Conservation (phyloP, 2,888 invertebrate species). For the Plebejus anna region DNA sequence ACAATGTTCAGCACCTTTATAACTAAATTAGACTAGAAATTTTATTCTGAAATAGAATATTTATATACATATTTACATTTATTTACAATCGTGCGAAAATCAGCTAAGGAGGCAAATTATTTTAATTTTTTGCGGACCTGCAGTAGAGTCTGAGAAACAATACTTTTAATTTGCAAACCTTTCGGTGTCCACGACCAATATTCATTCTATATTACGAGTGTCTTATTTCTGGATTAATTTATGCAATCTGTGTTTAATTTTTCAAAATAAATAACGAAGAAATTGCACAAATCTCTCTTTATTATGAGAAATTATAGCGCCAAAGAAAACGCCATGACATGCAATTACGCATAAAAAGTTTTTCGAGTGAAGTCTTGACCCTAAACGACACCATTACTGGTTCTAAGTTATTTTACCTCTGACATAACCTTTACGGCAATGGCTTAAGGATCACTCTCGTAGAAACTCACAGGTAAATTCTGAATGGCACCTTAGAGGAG, state of each 20-base stretch:
- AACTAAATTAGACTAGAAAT: conserved; percentile 77
- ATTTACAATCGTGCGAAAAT: conserved; percentile 32
- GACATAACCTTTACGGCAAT: too few relatives aligned
- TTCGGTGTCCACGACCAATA: neutral
- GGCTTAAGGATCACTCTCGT: too few relatives aligned
- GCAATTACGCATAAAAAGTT: conserved; percentile 10
- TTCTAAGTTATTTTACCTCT: too few relatives aligned
- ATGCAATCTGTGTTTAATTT: neutral
- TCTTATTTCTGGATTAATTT: neutral
- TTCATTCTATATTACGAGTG: too few relatives aligned
- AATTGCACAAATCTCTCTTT: neutral
- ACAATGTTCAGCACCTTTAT: conserved; percentile 78
- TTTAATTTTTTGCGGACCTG: neutral
- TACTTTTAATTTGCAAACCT: neutral
- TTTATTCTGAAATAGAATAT: conserved; percentile 47
- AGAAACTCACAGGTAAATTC: too few relatives aligned
- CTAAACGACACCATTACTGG: neutral
- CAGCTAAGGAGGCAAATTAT: conserved; percentile 30
- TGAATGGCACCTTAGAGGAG: neutral
- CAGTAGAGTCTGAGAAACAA: neutral
- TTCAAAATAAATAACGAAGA: neutral
- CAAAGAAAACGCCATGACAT: conserved; percentile 12
- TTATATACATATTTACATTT: conserved; percentile 60
- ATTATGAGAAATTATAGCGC: neutral
- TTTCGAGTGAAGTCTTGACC: conserved; percentile 11